Percentiles rank a stretch among this genome's conserved stretches.
Evolutionary conservation across 2,113 vertebrate genomes (phyloP).

Genomic region (Paedocypris sp.): DNA sequence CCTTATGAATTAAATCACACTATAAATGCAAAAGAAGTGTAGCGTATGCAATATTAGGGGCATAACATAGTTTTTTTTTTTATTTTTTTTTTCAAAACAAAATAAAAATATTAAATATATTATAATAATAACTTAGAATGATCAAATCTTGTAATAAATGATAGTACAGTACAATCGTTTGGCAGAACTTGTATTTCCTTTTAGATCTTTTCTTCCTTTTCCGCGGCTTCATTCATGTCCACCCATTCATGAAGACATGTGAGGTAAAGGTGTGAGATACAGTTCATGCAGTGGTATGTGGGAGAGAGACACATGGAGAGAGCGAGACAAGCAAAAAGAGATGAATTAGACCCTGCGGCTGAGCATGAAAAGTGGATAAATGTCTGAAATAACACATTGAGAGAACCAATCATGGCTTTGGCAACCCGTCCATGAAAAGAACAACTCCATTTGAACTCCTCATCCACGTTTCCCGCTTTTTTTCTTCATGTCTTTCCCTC

Average conservation of each 20-base stretch:
- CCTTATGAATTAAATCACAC: too few relatives aligned
- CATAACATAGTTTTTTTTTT: too few relatives aligned
- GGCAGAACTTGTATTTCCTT: too few relatives aligned
- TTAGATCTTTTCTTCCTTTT: too few relatives aligned
- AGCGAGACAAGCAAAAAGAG: background rate
- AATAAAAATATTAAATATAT: too few relatives aligned
- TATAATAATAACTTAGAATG: too few relatives aligned
- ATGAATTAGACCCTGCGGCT: constrained; percentile 29
- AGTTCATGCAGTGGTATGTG: background rate
- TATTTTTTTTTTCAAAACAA: too few relatives aligned
- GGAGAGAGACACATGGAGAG: background rate
- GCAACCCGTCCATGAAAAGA: constrained; percentile 32
- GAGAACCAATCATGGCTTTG: constrained; percentile 37
- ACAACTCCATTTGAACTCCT: constrained; percentile 28
- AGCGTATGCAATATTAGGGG: too few relatives aligned
- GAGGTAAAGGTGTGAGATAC: background rate
- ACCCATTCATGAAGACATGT: background rate
- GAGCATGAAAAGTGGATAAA: constrained; percentile 37
- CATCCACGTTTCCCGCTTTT: background rate
- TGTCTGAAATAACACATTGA: constrained; percentile 38
- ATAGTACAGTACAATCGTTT: too few relatives aligned
- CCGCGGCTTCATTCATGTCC: too few relatives aligned
- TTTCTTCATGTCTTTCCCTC: constrained; percentile 3
- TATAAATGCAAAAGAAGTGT: too few relatives aligned
- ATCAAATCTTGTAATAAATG: too few relatives aligned